Evolutionary conservation across 2,797 vertebrate genomes (phyloP), one percentile per base, ranked within the genome.

Genomic region (Pygocentrus nattereri): DNA sequence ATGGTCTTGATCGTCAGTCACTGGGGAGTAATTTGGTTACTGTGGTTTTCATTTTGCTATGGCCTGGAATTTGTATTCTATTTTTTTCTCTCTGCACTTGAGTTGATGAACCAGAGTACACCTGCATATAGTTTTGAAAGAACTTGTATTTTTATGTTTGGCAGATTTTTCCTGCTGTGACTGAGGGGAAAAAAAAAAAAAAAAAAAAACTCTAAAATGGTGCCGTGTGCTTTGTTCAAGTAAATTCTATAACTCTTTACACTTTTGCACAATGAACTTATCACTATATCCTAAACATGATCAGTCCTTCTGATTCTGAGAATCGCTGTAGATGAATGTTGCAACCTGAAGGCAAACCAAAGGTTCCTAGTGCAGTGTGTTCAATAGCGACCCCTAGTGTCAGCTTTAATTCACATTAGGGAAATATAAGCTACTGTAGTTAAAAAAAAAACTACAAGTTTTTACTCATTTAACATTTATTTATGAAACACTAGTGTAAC

Each of bases 401-500:
- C 85, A 84, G 75, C 54, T 12, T n/a, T 25, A 16, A 64, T 7
- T 58, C 3, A 69, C 6, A 1, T 49, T 4, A 31, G 19, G 15
- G 18, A 78, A 44, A 73, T 76, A 0, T 34, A 4, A 83, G 65
- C 3, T 82, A 84, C 7, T 19, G 78, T 25, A 82, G 38, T 0
- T 21, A 23, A 77, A 80, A 85, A 0, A 12, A 77, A 62, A 21
- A 18, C 10, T 13, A 27, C 31, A 83, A 13, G 16, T 30, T 62
- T 18, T 70, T 0, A 75, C 54, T 27, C 59, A 30, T 89, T 85
- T 25, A 82, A 25, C 25, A n/a, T 59, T 94, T 93, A 95, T 93
- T 94, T 80, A 89, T 74, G 85, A 91, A 93, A 92, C 86, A 90
- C 85, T 88, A 91, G 69, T 77, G 65, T 78, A 68, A 78, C 76